phyloP scores from a whole-genome alignment of 2,113 vertebrate genomes.

The Podarcis cretensis region DNA sequence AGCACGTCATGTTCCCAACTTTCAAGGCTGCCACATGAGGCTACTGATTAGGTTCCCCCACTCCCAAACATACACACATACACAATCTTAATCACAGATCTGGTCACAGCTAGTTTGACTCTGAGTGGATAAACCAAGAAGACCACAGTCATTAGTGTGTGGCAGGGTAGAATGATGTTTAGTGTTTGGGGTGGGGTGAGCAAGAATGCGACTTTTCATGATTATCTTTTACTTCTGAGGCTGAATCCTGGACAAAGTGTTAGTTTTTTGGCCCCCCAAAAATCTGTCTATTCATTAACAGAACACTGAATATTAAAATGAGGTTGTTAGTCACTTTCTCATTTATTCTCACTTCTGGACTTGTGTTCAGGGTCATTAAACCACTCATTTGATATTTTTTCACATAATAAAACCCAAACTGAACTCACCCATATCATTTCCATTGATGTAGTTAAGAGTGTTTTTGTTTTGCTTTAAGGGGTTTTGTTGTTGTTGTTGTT shows the following conservation, averaged over 20 bases:
- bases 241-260: not conserved
- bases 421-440: slow-evolving; percentile 47
- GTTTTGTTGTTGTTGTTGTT: not conserved
- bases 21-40: not conserved
- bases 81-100: not conserved
- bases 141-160: not conserved
- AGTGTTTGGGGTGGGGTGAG: not conserved
- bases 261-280: not conserved
- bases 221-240: not conserved
- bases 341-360: not conserved
- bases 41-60: not conserved
- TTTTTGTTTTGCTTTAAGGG: not conserved
- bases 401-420: slow-evolving; percentile 45
- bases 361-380: slow-evolving; percentile 6
- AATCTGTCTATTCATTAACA: not conserved
- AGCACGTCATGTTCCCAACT: too few relatives aligned
- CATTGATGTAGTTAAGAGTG: slow-evolving; percentile 23
- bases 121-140: not conserved
- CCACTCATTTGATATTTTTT: slow-evolving; percentile 37
- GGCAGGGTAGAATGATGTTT: not conserved
- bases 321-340: not conserved
- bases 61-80: not conserved
- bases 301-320: not conserved
- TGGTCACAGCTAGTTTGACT: not conserved
- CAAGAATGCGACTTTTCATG: not conserved